phyloP scores from a whole-genome alignment of 23 tunicate species.

The Botrylloides violaceus region DNA sequence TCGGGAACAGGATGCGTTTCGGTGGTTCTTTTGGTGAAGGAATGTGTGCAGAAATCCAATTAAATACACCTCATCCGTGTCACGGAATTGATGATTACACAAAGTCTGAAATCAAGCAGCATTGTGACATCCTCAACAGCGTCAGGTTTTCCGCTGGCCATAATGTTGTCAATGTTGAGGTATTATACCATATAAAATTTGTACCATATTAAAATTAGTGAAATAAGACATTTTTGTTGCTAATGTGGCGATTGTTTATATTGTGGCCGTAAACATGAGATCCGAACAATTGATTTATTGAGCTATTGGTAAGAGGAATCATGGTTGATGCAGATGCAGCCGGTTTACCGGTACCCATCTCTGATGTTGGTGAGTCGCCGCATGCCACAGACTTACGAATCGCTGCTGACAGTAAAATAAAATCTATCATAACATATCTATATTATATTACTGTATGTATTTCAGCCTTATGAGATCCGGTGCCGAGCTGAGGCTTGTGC shows the following conservation, averaged over 20 bases:
- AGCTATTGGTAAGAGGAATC: neutral
- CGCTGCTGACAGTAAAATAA: neutral
- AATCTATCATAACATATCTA: too few species aligned
- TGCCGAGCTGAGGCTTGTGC: slow-evolving; percentile 71
- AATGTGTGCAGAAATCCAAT: slow-evolving; percentile 45
- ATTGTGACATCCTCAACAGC: slow-evolving; percentile 40
- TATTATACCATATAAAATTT: neutral
- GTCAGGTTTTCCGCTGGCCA: slow-evolving; percentile 58
- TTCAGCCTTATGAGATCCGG: too few species aligned
- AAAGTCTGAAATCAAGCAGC: slow-evolving; percentile 29
- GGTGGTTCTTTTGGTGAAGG: neutral
- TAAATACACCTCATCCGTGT: slow-evolving; percentile 59
- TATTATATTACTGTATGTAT: too few species aligned
- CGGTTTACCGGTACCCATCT: neutral
- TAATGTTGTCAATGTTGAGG: slow-evolving; percentile 42
- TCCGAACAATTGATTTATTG: too few species aligned
- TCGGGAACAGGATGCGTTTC: slow-evolving; percentile 66
- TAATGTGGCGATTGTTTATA: too few species aligned
- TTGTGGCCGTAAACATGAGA: too few species aligned
- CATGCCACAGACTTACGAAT: neutral
- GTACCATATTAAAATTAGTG: neutral
- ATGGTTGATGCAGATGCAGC: neutral
- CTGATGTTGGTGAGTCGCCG: neutral
- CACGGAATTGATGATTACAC: slow-evolving; percentile 14
- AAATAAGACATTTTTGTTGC: too few species aligned